Evolutionary conservation across 2,888 invertebrate species (phyloP).

Genomic region (Plemyria rubiginata): DNA sequence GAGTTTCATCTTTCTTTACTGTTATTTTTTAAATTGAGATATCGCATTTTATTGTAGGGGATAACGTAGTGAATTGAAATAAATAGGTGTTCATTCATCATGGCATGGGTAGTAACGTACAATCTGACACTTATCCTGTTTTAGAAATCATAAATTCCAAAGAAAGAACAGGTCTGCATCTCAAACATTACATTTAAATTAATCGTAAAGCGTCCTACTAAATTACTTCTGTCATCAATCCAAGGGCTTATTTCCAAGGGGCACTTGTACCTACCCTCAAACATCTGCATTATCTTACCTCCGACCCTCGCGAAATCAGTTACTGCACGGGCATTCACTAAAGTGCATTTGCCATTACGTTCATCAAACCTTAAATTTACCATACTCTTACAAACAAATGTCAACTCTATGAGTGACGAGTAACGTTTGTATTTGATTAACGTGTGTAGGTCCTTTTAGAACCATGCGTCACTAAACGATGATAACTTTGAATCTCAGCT

Average conservation of each 20-base stretch:
- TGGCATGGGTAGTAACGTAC: too few relatives aligned
- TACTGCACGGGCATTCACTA: conserved; percentile 75
- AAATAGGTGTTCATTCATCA: too few relatives aligned
- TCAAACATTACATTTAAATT: conserved; percentile 70
- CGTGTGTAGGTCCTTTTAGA: conserved; percentile 38
- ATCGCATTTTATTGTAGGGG: not conserved
- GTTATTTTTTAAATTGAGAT: not conserved
- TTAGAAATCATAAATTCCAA: not conserved
- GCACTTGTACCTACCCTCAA: conserved; percentile 54
- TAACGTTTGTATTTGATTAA: conserved; percentile 44
- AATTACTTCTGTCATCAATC: conserved; percentile 78
- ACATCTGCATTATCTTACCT: conserved; percentile 84
- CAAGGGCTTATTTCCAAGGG: conserved; percentile 52
- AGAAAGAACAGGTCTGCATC: conserved; percentile 23
- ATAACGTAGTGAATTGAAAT: too few relatives aligned
- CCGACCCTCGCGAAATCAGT: conserved; percentile 73
- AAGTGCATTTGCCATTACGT: conserved; percentile 78
- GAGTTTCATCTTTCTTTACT: conserved; percentile 3
- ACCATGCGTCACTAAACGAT: conserved; percentile 61
- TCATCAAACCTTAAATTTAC: conserved; percentile 74
- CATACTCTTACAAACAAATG: conserved; percentile 44
- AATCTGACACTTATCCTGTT: not conserved
- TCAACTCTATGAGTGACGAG: conserved; percentile 37
- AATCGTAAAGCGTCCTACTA: conserved; percentile 71
- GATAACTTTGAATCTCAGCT: conserved; percentile 61